Conservation (phyloP, 2,113 vertebrate genomes). For the Malurus melanocephalus region DNA sequence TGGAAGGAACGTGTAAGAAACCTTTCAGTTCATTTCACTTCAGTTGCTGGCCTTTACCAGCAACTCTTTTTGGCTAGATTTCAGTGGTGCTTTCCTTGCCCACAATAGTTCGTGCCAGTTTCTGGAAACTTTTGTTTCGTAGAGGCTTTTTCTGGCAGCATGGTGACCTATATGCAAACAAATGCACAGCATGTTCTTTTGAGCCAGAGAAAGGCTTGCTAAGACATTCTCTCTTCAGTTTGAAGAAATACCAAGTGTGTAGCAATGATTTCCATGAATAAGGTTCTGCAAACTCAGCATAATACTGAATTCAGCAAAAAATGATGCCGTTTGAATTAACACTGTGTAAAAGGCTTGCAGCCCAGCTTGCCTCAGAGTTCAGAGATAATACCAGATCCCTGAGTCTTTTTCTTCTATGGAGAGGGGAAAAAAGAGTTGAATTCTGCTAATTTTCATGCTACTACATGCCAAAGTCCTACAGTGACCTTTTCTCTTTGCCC, state of each 20-base stretch:
- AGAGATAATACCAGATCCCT: background rate
- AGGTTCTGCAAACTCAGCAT: constrained; percentile 59
- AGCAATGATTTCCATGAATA: constrained; percentile 76
- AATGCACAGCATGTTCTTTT: constrained; percentile 67
- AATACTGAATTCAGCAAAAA: constrained; percentile 73
- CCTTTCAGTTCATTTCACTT: background rate
- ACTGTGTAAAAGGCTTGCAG: constrained; percentile 25
- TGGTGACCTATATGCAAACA: constrained; percentile 61
- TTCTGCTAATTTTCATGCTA: background rate
- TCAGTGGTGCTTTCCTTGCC: constrained; percentile 67
- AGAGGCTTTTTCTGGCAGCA: constrained; percentile 59
- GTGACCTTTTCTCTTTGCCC: background rate
- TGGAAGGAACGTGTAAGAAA: background rate
- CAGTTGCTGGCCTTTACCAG: constrained; percentile 53
- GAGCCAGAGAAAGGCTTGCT: constrained; percentile 70
- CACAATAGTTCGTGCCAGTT: constrained; percentile 61
- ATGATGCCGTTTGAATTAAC: constrained; percentile 34
- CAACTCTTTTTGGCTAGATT: constrained; percentile 32
- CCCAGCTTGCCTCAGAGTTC: background rate
- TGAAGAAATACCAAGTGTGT: constrained; percentile 73
- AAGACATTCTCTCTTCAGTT: constrained; percentile 69
- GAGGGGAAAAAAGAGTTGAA: background rate
- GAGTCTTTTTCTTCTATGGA: background rate
- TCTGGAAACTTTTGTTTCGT: constrained; percentile 71
- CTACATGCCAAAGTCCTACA: background rate